phyloP scores from a whole-genome alignment of 2,113 vertebrate genomes.

The Jaculus jaculus region DNA sequence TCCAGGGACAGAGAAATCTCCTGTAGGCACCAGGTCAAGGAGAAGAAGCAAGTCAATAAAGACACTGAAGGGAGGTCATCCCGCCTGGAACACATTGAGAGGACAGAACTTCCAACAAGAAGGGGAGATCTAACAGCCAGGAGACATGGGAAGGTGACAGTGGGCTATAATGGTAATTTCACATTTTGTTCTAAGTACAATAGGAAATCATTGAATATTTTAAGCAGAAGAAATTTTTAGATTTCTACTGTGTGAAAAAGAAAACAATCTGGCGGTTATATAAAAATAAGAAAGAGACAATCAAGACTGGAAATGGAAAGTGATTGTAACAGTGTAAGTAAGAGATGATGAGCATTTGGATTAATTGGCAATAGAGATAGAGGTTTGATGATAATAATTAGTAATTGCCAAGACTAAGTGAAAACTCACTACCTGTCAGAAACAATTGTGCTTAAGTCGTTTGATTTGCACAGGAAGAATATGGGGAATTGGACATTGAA shows the following conservation, averaged over 20 bases:
- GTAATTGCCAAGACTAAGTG: not conserved
- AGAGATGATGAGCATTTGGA: not conserved
- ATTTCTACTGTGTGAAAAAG: not conserved
- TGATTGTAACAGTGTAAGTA: not conserved
- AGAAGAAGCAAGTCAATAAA: not conserved
- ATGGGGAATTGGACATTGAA: not conserved
- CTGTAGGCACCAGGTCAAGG: not conserved
- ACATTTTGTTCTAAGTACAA: not conserved
- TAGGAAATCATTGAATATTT: not conserved
- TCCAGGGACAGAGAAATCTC: not conserved
- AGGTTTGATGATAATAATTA: not conserved
- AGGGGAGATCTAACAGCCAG: rapidly evolving
- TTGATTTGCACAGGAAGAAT: not conserved
- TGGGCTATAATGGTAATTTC: not conserved
- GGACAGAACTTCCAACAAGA: not conserved
- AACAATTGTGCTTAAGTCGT: not conserved
- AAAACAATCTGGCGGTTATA: not conserved
- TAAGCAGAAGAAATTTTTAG: not conserved
- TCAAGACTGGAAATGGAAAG: not conserved
- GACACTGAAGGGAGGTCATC: not conserved
- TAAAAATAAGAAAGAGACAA: not conserved
- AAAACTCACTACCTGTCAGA: not conserved
- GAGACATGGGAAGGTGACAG: not conserved
- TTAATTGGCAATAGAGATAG: not conserved
- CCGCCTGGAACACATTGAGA: not conserved